Base-by-base conservation (phyloP, 2,113 vertebrate species). In the Pseudorhombus dupliciocellatus region DNA sequence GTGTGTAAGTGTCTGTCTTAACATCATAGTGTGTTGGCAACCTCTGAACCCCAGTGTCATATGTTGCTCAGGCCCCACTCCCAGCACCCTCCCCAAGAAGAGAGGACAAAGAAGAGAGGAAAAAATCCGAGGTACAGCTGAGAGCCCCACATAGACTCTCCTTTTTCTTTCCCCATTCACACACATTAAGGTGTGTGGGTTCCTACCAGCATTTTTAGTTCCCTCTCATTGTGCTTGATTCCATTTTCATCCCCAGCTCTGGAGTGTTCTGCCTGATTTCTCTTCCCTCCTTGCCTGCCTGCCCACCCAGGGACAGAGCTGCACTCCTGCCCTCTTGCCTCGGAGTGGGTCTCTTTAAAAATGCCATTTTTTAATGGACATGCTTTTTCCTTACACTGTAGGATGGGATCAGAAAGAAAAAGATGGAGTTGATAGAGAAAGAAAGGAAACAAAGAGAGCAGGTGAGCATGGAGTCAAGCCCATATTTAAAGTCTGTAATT, bases 361-460 rank as follows among this genome's bases (percentile, higher is more conserved):
- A 37, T 53, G 2, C 37, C 5, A 34, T 15, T 68, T 34, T 53
- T 20, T 73, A 16, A 63, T 44, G 61, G 46, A 64, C 18, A 30
- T 68, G 15, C 16, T 62, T 79, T 64, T 64, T 2, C 53, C 25
- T 64, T 10, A 12, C 85, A 77, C 91, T 93, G 54, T 93, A 99
- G 97, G 96, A 97, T 54, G 90, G 80, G 59, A 44, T 85, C 57
- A 94, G 93, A 87, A 98, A 95, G 90, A 96, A 93, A 89, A 94
- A 74, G 55, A 89, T 94, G 80, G 96, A 97, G 56, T 82, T 92
- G 75, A 91, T 90, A 59, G 96, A 97, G 88, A 96, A 93, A 66
- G 96, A 97, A 80, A 95, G 94, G 86, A 96, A 94, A 65, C 95
- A 94, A 64, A 94, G 90, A 81, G 96, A 98, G 67, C 96, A 98